Conservation (phyloP, 2,113 vertebrate genomes). For the Parus major region DNA sequence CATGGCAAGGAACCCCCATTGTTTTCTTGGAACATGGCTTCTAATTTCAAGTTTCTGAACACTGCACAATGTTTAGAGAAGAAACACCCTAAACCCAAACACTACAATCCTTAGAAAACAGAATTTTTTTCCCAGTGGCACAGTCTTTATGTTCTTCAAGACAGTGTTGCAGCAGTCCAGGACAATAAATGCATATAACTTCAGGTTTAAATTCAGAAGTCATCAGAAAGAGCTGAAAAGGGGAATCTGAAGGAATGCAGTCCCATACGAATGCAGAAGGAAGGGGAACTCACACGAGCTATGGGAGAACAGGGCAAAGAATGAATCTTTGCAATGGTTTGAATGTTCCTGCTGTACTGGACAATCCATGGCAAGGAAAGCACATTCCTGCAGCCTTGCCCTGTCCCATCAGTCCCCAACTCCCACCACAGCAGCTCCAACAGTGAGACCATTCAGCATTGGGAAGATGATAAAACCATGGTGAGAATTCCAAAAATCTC, state of each 20-base stretch:
- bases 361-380: background rate
- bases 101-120: background rate
- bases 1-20: fast-evolving
- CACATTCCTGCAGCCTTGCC: conserved; percentile 22
- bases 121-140: background rate
- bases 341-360: conserved; percentile 14
- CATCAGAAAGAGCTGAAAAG: background rate
- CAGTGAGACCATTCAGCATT: conserved; percentile 31
- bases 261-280: fast-evolving
- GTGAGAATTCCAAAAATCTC: conserved; percentile 54
- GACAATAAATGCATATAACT: background rate
- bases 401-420: conserved; percentile 2
- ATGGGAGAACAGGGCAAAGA: background rate
- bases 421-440: conserved; percentile 45
- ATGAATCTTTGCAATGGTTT: background rate
- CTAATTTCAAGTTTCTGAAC: background rate
- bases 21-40: background rate
- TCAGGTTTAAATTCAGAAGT: background rate
- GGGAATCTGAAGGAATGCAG: background rate
- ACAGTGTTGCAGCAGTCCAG: background rate
- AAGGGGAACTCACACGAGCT: background rate
- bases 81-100: background rate
- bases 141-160: background rate
- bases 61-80: background rate
- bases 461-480: conserved; percentile 49